These are phyloP conservation scores for Phalacrocorax pelagicus DNA, from an alignment of 2,113 vertebrate genomes.

Conservation along the genomic window DNA sequence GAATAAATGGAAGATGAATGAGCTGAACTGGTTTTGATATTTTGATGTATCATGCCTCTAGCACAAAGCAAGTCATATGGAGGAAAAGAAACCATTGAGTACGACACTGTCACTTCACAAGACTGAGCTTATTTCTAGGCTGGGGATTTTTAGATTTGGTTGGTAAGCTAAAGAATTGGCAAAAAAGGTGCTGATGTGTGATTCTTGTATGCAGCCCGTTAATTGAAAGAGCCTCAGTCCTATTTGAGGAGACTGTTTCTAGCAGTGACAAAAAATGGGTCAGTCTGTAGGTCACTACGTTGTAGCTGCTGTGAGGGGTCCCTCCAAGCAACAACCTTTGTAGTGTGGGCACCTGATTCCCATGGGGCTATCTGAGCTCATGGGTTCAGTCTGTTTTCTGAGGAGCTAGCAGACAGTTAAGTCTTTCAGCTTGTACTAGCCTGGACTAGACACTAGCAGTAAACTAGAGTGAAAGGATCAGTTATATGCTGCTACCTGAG, in stretches of 20 bases:
- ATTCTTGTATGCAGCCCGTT: neutral
- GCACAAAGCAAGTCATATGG: neutral
- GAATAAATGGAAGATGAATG: constrained; percentile 57
- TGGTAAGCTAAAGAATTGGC: neutral
- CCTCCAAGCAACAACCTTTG: neutral
- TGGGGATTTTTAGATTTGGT: neutral
- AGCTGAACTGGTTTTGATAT: constrained; percentile 57
- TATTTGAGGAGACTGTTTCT: neutral
- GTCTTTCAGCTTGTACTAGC: neutral
- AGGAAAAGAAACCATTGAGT: neutral
- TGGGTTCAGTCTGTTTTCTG: neutral
- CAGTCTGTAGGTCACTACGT: neutral
- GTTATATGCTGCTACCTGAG: neutral
- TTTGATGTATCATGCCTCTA: constrained; percentile 49
- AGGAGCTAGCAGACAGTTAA: neutral
- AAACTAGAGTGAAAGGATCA: neutral
- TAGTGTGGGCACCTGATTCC: neutral
- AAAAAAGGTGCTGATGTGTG: neutral
- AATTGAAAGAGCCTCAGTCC: neutral
- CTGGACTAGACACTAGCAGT: neutral
- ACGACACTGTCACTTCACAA: neutral
- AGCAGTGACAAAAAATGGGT: neutral
- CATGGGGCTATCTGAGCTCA: neutral
- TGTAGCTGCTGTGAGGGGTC: neutral
- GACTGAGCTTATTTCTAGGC: neutral